Percentiles rank a stretch among this genome's conserved stretches.
phyloP scores from a whole-genome alignment of 2,797 vertebrate genomes.

The Eulemur mongoz region DNA sequence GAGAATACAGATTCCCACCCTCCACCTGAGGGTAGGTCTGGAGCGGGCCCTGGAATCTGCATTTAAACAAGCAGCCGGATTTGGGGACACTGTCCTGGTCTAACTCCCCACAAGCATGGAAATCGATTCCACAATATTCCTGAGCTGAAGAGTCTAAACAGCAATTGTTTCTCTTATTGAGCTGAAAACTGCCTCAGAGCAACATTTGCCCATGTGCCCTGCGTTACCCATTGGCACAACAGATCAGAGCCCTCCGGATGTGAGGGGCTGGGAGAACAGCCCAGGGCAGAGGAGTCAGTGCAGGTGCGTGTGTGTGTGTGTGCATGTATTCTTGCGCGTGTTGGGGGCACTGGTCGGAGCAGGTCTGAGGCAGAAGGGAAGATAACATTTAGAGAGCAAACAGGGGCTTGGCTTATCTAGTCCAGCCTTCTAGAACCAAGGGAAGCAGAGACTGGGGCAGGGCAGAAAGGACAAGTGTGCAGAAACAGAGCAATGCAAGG shows the following conservation, averaged over 20 bases:
- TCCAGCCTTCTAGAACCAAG: too few species aligned
- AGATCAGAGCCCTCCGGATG: not conserved
- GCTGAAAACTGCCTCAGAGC: not conserved
- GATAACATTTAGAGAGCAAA: not conserved
- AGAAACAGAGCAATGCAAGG: too few species aligned
- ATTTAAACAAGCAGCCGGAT: not conserved
- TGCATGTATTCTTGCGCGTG: too few species aligned
- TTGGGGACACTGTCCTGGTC: not conserved
- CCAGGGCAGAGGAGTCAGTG: not conserved
- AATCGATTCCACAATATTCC: not conserved
- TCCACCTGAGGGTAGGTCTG: not conserved
- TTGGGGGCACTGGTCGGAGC: not conserved
- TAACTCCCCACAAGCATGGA: not conserved
- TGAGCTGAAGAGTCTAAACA: not conserved
- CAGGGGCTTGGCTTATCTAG: not conserved
- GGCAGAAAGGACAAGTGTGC: not conserved
- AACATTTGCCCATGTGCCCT: not conserved
- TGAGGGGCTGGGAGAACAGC: not conserved
- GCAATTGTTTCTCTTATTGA: not conserved
- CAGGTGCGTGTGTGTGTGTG: too few species aligned
- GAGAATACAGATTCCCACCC: not conserved
- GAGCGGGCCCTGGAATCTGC: not conserved
- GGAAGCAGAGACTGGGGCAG: not conserved
- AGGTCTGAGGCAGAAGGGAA: not conserved
- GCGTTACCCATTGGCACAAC: not conserved